These are phyloP conservation scores for Aquatica leii DNA, from an alignment of 2,888 invertebrate species.

Conservation along the genomic window DNA sequence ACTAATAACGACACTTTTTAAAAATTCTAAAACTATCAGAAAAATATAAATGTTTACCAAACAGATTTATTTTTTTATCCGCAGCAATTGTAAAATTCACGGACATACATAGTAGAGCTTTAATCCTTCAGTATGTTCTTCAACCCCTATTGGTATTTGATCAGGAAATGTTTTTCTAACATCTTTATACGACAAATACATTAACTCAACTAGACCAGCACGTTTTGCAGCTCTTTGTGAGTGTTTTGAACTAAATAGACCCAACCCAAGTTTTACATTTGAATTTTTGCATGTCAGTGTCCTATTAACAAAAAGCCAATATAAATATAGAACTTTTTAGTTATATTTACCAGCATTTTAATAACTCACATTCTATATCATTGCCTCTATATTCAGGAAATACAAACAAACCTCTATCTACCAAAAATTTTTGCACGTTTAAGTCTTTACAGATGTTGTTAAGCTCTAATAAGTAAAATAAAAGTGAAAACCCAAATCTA, in stretches of 20 bases:
- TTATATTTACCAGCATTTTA: not conserved
- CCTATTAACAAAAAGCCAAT: not conserved
- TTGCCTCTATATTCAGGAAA: not conserved
- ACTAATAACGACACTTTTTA: too few species aligned
- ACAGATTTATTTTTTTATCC: too few species aligned
- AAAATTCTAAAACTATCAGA: too few species aligned
- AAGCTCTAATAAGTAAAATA: too few species aligned
- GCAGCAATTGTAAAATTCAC: too few species aligned
- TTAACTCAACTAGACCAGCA: not conserved
- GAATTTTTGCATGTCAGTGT: not conserved
- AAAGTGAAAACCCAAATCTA: too few species aligned
- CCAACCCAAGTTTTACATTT: not conserved
- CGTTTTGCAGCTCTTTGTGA: not conserved
- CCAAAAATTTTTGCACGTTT: too few species aligned
- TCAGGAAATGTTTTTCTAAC: not conserved
- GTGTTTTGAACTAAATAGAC: not conserved
- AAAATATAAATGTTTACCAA: too few species aligned
- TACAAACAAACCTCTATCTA: too few species aligned
- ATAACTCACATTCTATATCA: not conserved
- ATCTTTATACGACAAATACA: not conserved
- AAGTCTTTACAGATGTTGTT: too few species aligned
- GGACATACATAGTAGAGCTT: not conserved
- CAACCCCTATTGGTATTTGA: not conserved
- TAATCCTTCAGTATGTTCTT: not conserved
- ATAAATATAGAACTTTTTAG: not conserved